Base-by-base conservation (phyloP, 2,113 vertebrate genomes). In the Phalacrocorax pelagicus region DNA sequence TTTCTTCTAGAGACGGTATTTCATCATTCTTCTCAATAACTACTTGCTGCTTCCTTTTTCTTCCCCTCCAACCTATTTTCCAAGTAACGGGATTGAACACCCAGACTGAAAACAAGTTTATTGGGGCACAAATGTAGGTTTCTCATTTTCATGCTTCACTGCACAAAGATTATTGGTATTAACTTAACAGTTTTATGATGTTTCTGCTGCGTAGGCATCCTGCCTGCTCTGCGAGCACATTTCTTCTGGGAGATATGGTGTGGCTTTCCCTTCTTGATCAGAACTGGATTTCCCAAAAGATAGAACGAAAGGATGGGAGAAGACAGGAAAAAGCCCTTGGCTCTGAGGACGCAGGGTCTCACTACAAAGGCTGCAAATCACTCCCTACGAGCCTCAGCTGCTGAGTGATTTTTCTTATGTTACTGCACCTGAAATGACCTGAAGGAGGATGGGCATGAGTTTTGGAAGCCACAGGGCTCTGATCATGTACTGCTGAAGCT, bases 101-200 rank as follows among this genome's bases (percentile, higher is more conserved):
- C 22, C 58, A 26, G 38, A n/a, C 54, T 66, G 57, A 92, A 88
- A 91, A 62, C 49, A 71, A 90, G 91, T 86, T 92, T 90, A 81
- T 27, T 90, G 79, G 75, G 90, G 91, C 91, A 83, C 89, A 30
- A 93, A 94, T 77, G 47, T 19, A 91, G 52, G 65, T 67, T 94
- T 70, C 87, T 94, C n/a, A 14, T 86, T 90, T 80, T 85, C 58
- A 5, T 66, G 36, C 77, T 69, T 89, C 54, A 15, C 46, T 61
- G 61, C 70, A 69, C 81, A 67, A 58, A 91, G 22, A 71, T 86
- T 80, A 52, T 94, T 93, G 47, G 47, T 96, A 75, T 87, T 67
- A 57, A 73, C 66, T 80, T 57, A 90, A 66, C n/a, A 73, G 49
- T 79, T 92, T 55, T 17, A 8, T 38, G 91, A 79, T 69, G 15